Evolutionary conservation across 2,797 vertebrate genomes (phyloP), one percentile per base, ranked within the genome.

Genomic region (Pampus argenteus): DNA sequence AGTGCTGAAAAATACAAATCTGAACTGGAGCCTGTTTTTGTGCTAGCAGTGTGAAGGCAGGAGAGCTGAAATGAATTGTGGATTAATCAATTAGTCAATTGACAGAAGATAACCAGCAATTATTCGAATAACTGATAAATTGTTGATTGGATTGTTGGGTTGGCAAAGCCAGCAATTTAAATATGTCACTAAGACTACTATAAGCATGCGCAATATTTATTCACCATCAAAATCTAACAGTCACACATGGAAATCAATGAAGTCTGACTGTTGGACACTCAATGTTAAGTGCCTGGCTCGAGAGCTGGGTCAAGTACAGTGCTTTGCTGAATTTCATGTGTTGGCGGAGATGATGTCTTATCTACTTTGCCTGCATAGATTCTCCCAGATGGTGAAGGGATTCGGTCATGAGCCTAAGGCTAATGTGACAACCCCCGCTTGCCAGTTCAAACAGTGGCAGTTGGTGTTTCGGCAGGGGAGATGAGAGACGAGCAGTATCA

Each of bases 371-470:
- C 54, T 51, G 68, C 45, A 51, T 42, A 63, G 17, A 64, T 49
- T 73, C 28, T 36, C 47, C 42, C 52, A 51, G 66, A 56, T 79
- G 59, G 49, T 44, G 60, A 13, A 38, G 31, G 44, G 38, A 51
- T 70, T 57, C n/a, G 47, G 60, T 49, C 67, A 23, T 60, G 72
- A 81, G 57, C 44, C 38, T 57, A 50, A 70, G 42, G 71, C 61
- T 34, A 49, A 65, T 60, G 45, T 64, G 55, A 54, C 66, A 31
- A 23, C 29, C 44, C 18, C n/a, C n/a, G n/a, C n/a, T n/a, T n/a
- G n/a, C n/a, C 9, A 55, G 55, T 69, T 82, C 72, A 71, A 71
- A 80, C 60, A 67, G 57, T 56, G 60, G 15, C 63, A 61, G 50
- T 62, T 78, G 68, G 55, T 71, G 65, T 78, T 66, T 18, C 11